phyloP scores from a whole-genome alignment of 1,140 invertebrate species.

The Diploscapter pachys region DNA sequence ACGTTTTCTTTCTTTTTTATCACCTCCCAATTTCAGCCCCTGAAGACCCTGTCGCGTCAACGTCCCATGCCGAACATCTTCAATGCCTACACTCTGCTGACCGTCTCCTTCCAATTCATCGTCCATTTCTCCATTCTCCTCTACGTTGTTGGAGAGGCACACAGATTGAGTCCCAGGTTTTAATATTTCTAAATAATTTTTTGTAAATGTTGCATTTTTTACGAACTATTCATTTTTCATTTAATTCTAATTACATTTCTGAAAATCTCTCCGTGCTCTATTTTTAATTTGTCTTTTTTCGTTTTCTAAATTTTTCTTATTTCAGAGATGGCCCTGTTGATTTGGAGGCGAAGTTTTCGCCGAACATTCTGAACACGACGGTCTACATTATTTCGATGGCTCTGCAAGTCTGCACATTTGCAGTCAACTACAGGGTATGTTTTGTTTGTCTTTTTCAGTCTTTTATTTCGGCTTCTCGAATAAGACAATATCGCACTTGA shows the following conservation, averaged over 20 bases:
- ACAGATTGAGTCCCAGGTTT: constrained; percentile 52
- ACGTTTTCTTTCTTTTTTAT: constrained; percentile 20
- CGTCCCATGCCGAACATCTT: constrained; percentile 97
- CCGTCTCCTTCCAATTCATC: constrained; percentile 88
- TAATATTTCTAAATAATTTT: constrained; percentile 33
- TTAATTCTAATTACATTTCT: neutral
- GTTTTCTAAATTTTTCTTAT: constrained; percentile 22
- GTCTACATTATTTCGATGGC: constrained; percentile 97
- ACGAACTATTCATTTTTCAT: constrained; percentile 11
- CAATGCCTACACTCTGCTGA: constrained; percentile 92
- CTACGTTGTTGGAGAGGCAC: constrained; percentile 70
- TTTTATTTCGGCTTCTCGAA: constrained; percentile 6
- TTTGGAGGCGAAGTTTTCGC: constrained; percentile 82
- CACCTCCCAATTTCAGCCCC: constrained; percentile 69
- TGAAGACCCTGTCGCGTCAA: constrained; percentile 85
- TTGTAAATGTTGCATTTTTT: neutral
- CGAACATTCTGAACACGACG: constrained; percentile 90
- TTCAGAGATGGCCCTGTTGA: constrained; percentile 62
- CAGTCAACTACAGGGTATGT: constrained; percentile 93
- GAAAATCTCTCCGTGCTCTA: too few species aligned
- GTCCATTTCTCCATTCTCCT: constrained; percentile 89
- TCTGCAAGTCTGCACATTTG: constrained; percentile 94
- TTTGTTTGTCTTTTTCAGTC: constrained; percentile 11
- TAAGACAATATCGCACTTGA: too few species aligned
- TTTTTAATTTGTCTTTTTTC: constrained; percentile 4